Evolutionary conservation across 2,113 vertebrate genomes (phyloP), one percentile per base, ranked within the genome.

Genomic region (Tenrec ecaudatus): DNA sequence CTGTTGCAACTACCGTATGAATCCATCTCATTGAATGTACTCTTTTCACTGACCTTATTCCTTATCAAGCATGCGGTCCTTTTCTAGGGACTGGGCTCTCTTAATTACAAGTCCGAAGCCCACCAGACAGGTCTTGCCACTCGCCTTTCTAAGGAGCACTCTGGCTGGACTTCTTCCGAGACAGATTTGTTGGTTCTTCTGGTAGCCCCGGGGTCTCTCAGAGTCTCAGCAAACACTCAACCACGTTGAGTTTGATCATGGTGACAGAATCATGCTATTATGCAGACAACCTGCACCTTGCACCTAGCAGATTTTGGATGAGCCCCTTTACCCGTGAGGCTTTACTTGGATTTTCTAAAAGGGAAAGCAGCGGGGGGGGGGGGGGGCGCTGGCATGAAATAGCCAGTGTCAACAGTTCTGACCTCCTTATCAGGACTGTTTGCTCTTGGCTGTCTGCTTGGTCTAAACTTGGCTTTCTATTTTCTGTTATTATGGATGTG

Each of bases 401-500:
- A 60, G 22, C 40, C 86, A 64, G 0, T 19, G 8, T 25, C 43
- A 60, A 53, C 66, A 68, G 4, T 89, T 86, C 36, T 22, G 53
- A 81, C 43, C 31, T 60, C 83, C 79, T 92, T 86, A n/a, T 84
- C 79, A 53, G 64, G 57, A 91, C 5, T 5, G 27, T 73, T 86
- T 92, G 15, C 76, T 40, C 12, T 77, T 87, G 78, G 64, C 38
- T 76, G 71, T 77, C 36, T 82, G 20, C 57, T 71, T 71, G 80
- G 33, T 86, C 31, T 86, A 82, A 71, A 71, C 71, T 57, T 88
- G 53, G 62, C 36, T 53, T 89, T 80, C 47, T 40, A 38, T 27
- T 84, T 95, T 81, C 75, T 31, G 43, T 53, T 91, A 33, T 77
- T 64, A 36, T 68, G 43, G 94, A 25, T 36, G 81, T 58, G 27